These are phyloP conservation scores for Halcyon badia DNA, from an alignment of 2,797 vertebrate species.

Conservation along the genomic window DNA sequence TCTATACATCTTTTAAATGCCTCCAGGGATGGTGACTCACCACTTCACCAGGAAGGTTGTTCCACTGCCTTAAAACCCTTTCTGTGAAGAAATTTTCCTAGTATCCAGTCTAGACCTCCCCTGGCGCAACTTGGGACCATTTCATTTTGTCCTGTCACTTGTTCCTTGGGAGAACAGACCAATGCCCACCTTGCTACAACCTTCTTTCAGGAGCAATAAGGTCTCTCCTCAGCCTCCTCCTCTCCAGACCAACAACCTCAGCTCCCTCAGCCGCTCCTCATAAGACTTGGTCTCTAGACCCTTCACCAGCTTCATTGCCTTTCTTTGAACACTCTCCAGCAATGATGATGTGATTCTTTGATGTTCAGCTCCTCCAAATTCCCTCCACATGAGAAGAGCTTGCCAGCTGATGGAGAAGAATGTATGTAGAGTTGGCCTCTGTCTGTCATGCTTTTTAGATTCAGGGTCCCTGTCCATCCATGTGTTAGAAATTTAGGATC, in stretches of 20 bases:
- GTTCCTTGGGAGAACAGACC: background rate
- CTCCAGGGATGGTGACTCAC: background rate
- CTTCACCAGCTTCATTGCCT: background rate
- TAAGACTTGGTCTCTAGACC: background rate
- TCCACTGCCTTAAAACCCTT: background rate
- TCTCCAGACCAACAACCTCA: background rate
- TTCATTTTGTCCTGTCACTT: background rate
- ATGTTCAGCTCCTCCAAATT: background rate
- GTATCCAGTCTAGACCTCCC: background rate
- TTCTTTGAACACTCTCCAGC: background rate
- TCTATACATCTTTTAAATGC: background rate
- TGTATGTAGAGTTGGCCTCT: background rate
- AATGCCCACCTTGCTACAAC: background rate
- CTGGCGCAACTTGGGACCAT: background rate
- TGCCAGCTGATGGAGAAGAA: background rate
- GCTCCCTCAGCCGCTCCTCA: background rate
- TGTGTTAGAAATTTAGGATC: background rate
- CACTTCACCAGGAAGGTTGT: background rate
- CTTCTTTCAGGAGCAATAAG: background rate
- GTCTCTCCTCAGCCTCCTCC: background rate
- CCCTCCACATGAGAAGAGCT: background rate
- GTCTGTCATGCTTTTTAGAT: background rate
- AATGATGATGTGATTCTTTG: background rate
- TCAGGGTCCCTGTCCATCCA: background rate
- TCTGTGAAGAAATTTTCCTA: background rate